Percentiles rank a stretch among this genome's conserved stretches.
These are phyloP conservation scores for Silurus glanis DNA, from an alignment of 2,113 vertebrate genomes.

Conservation along the genomic window DNA sequence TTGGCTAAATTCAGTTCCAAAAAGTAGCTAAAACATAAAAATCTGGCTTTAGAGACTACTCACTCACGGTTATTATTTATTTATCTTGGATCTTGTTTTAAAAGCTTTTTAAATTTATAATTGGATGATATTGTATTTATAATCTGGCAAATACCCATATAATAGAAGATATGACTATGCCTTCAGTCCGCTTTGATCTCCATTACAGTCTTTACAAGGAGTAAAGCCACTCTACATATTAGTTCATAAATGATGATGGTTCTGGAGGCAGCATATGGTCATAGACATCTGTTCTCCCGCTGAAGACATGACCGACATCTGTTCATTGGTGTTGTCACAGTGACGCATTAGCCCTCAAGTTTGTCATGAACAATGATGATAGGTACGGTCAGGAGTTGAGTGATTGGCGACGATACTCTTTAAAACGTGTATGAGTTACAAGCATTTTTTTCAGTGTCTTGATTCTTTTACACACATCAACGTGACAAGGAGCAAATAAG, in stretches of 20 bases:
- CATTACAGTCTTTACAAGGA: background rate
- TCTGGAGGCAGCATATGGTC: background rate
- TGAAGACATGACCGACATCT: constrained; percentile 3
- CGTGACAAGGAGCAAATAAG: background rate
- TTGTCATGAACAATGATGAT: background rate
- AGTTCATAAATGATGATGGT: constrained; percentile 8
- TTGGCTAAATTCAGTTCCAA: background rate
- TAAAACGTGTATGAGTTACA: background rate
- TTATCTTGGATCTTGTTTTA: background rate
- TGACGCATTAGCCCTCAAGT: background rate
- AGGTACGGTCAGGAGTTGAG: background rate
- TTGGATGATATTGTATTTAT: background rate
- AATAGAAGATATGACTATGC: background rate
- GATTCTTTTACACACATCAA: constrained; percentile 14
- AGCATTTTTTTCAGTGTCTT: background rate
- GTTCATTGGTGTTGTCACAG: constrained; percentile 6
- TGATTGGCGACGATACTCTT: background rate
- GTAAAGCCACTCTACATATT: background rate
- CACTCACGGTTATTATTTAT: background rate
- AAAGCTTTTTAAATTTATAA: background rate
- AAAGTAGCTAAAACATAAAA: background rate
- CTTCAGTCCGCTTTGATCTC: too few relatives aligned
- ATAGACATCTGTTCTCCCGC: constrained; percentile 9
- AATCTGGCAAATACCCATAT: background rate
- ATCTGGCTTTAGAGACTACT: background rate